Evolutionary conservation across 1,140 invertebrate genomes (phyloP).

Genomic region (Trichonephila clavipes): DNA sequence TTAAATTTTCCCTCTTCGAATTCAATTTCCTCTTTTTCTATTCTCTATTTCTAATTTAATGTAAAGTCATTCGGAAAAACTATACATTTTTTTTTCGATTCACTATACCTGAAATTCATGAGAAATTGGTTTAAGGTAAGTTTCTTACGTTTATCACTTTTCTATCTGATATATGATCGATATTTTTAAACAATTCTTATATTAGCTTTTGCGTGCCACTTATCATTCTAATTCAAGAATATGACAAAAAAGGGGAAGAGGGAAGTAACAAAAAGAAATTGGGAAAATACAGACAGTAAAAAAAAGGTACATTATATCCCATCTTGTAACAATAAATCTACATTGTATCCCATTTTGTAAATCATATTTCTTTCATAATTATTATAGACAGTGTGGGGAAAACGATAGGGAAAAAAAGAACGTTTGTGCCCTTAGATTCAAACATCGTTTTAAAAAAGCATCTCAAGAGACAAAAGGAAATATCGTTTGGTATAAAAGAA

Average conservation of each 20-base stretch:
- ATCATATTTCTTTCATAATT: slow-evolving; percentile 48
- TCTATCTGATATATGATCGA: not conserved
- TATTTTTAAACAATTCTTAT: not conserved
- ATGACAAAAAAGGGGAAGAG: not conserved
- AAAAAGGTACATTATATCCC: not conserved
- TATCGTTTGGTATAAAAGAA: not conserved
- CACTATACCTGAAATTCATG: too few species aligned
- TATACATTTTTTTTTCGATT: too few species aligned
- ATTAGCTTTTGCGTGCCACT: not conserved
- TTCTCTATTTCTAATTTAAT: too few species aligned
- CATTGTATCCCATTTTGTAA: slow-evolving; percentile 7
- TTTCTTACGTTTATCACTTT: too few species aligned
- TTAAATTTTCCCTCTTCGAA: too few species aligned
- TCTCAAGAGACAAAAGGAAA: not conserved
- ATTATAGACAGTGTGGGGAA: slow-evolving; percentile 10
- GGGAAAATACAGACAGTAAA: too few species aligned
- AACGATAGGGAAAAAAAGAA: not conserved
- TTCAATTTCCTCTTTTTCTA: too few species aligned
- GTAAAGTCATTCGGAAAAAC: too few species aligned
- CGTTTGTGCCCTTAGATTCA: not conserved
- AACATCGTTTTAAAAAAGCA: slow-evolving; percentile 46
- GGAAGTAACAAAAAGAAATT: not conserved
- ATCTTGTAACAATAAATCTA: slow-evolving; percentile 34
- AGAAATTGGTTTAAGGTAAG: too few species aligned
- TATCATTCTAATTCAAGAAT: not conserved